Evolutionary conservation across 2,888 invertebrate species (phyloP).

Genomic region (Imbricaverruca yamaguchii): DNA sequence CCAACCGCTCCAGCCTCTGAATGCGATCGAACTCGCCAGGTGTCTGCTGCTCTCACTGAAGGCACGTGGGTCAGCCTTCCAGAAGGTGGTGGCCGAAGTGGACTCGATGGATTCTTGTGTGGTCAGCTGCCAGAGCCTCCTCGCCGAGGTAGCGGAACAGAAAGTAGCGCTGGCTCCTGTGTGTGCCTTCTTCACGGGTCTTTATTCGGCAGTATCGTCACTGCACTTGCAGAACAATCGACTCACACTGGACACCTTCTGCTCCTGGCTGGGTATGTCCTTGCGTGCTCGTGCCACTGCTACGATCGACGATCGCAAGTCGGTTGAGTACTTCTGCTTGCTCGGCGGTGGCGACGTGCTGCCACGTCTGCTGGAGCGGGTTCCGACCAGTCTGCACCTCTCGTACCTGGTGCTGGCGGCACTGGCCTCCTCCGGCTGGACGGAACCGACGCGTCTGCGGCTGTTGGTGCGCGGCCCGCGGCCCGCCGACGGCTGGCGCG

Average conservation of each 20-base stretch:
- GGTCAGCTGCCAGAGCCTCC: neutral
- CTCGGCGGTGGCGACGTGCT: slow-evolving; percentile 70
- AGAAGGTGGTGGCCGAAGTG: neutral
- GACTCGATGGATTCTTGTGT: neutral
- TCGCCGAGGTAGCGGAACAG: neutral
- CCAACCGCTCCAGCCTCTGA: neutral
- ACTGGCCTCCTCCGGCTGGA: slow-evolving; percentile 71
- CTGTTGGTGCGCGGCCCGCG: slow-evolving; percentile 63
- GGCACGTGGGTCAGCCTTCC: neutral
- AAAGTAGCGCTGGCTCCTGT: neutral
- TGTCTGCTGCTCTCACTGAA: neutral
- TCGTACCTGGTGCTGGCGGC: slow-evolving; percentile 87
- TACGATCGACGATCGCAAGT: neutral
- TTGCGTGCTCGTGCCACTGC: neutral
- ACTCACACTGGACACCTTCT: neutral
- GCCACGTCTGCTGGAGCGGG: slow-evolving; percentile 80
- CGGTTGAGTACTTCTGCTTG: neutral
- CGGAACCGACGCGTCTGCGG: slow-evolving; percentile 59
- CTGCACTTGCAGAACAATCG: neutral
- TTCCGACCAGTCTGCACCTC: slow-evolving; percentile 95
- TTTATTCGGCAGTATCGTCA: neutral
- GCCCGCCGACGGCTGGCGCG: too few relatives aligned
- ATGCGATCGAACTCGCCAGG: neutral
- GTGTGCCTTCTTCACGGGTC: neutral
- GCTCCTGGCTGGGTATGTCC: neutral